Evolutionary conservation across 2,113 vertebrate genomes (phyloP), one percentile per base, ranked within the genome.

Genomic region (Prochilodus magdalenae): DNA sequence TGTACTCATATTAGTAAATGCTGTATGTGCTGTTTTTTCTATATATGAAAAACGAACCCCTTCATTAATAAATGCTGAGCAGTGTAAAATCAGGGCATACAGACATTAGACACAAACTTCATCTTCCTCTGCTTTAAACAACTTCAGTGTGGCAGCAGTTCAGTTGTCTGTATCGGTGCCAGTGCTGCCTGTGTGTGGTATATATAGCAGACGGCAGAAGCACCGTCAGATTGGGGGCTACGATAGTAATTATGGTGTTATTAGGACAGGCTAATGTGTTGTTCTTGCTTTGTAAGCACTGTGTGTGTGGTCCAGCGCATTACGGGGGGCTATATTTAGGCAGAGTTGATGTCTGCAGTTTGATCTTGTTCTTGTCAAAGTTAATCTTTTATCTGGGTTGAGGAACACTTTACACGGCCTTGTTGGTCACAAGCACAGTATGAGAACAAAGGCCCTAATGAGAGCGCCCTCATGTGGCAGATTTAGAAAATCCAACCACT

Each of bases 401-500:
- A 29, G 29, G 16, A 36, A 12, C 30, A 18, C 15, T 36, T 22
- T 65, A 1, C 27, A 65, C 14, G 15, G 26, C 26, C 26, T 29
- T 29, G 12, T 63, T 66, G 27, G 27, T 66, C 63, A 33, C 63
- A 66, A 18, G 29, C 20, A 18, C 1, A 66, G 29, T 27, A 29
- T 27, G 26, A 62, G 60, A 62, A 62, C 24, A 66, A 66, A 30
- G 29, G 5, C 5, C 36, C 47, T 79, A 78, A 78, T 70, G 77
- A 79, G 77, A 26, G 13, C 3, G 53, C 53, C 53, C 53, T 55
- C 53, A 1, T 55, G 53, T 55, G 53, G 53, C 40, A 44, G 5
- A 10, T 44, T 36, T 36, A 6, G 3, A 36, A 3, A 36, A 36
- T 36, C 36, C 36, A 6, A 36, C 36, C 36, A 36, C 36, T 4